These are phyloP conservation scores for Rhyacichthys aspro DNA, from an alignment of 2,797 vertebrate genomes.

Conservation along the genomic window DNA sequence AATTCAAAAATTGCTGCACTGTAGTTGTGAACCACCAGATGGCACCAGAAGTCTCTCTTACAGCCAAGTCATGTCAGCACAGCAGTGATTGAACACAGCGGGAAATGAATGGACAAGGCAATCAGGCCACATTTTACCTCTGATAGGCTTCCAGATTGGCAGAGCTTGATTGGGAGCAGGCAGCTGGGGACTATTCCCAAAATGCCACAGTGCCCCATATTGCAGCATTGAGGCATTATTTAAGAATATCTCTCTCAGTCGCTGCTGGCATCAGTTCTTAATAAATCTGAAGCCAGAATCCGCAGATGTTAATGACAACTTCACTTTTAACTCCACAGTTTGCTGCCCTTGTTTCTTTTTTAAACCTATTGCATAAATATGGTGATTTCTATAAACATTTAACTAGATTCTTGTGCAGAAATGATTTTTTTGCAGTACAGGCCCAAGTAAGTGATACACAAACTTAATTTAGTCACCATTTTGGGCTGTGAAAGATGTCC, in stretches of 20 bases:
- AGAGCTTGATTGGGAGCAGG: slow-evolving; percentile 47
- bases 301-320: slow-evolving; percentile 6
- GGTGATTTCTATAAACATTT: too few species aligned
- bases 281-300: background rate
- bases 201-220: slow-evolving; percentile 34
- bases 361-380: background rate
- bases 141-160: slow-evolving; percentile 54
- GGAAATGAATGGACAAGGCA: slow-evolving; percentile 34
- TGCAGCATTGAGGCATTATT: slow-evolving; percentile 24
- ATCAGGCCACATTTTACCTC: slow-evolving; percentile 54
- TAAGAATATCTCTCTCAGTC: slow-evolving; percentile 12
- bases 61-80: background rate
- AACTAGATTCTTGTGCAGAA: too few species aligned
- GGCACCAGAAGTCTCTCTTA: slow-evolving; percentile 45
- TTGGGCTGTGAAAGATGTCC: too few species aligned
- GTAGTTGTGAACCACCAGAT: slow-evolving; percentile 55
- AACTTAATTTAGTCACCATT: too few species aligned
- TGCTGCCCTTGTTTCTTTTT: background rate
- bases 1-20: background rate
- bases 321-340: background rate
- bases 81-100: slow-evolving; percentile 13
- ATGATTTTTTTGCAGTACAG: too few species aligned
- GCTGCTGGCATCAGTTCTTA: slow-evolving; percentile 19
- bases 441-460: too few species aligned
- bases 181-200: slow-evolving; percentile 38